Conservation (phyloP, 1,140 invertebrate genomes). For the Tyrophagus putrescentiae region DNA sequence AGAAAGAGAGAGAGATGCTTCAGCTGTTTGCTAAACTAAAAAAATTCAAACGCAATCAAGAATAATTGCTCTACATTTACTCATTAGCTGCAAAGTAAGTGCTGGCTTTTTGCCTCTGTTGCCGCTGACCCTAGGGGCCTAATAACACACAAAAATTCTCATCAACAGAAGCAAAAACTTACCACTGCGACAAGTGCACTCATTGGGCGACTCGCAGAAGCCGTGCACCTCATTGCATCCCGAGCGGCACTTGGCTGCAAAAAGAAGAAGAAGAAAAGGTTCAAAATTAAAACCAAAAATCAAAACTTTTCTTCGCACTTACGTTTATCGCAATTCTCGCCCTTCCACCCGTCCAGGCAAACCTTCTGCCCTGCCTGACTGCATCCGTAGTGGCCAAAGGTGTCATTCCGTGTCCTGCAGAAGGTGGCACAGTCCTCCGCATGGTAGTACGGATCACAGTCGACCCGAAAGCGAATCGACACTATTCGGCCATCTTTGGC, state of each 20-base stretch:
- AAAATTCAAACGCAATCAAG: too few relatives aligned
- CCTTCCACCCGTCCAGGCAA: constrained; percentile 79
- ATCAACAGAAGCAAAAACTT: too few relatives aligned
- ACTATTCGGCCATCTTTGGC: constrained; percentile 24
- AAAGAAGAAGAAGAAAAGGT: not conserved
- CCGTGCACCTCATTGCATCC: constrained; percentile 19
- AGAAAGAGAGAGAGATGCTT: too few relatives aligned
- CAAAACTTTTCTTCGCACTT: constrained; percentile 39
- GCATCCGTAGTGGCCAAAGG: constrained; percentile 85
- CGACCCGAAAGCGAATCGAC: constrained; percentile 55
- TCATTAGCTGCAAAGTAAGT: too few relatives aligned
- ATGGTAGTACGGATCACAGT: constrained; percentile 77
- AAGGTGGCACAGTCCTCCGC: constrained; percentile 74
- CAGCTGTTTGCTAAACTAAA: too few relatives aligned
- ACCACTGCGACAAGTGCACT: constrained; percentile 31
- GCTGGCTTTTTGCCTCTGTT: too few relatives aligned
- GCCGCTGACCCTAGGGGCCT: too few relatives aligned
- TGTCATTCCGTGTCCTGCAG: constrained; percentile 73
- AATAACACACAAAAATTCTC: too few relatives aligned
- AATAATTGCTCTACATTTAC: too few relatives aligned
- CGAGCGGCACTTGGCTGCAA: constrained; percentile 30
- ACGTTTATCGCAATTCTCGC: constrained; percentile 81
- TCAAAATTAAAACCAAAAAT: not conserved
- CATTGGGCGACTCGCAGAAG: constrained; percentile 14
- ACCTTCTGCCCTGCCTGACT: constrained; percentile 63